phyloP scores from a whole-genome alignment of 2,797 vertebrate species.

The Caiman crocodilus region DNA sequence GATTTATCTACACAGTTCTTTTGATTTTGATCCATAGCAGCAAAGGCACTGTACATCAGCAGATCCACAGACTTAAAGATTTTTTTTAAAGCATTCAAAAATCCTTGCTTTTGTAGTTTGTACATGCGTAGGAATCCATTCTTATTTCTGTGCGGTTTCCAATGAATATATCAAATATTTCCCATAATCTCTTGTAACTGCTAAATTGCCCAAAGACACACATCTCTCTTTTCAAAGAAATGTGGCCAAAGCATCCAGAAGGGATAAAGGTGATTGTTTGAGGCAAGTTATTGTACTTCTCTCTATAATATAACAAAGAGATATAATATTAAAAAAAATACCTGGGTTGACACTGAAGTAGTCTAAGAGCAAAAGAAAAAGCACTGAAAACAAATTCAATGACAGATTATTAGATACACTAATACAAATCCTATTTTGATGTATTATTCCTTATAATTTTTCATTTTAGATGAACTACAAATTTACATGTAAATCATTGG shows the following conservation, averaged over 20 bases:
- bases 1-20: constrained; percentile 89
- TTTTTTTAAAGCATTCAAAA: constrained; percentile 87
- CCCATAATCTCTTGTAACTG: constrained; percentile 79
- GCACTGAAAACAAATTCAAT: constrained; percentile 67
- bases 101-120: constrained; percentile 78
- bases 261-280: constrained; percentile 82
- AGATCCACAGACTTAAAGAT: constrained; percentile 88
- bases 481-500: constrained; percentile 72
- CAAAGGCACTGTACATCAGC: constrained; percentile 92
- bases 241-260: constrained; percentile 81
- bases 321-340: constrained; percentile 78
- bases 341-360: constrained; percentile 68
- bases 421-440: constrained; percentile 72
- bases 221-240: constrained; percentile 83
- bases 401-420: constrained; percentile 70
- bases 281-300: constrained; percentile 82
- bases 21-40: constrained; percentile 91
- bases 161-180: constrained; percentile 81
- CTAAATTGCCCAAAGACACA: constrained; percentile 81
- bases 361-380: constrained; percentile 65
- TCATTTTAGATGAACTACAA: constrained; percentile 65
- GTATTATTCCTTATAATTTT: constrained; percentile 70
- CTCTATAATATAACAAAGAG: constrained; percentile 83
- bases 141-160: constrained; percentile 78
- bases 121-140: constrained; percentile 78